Conservation (phyloP, 2,888 invertebrate genomes). For the Meiosimyza decipiens region DNA sequence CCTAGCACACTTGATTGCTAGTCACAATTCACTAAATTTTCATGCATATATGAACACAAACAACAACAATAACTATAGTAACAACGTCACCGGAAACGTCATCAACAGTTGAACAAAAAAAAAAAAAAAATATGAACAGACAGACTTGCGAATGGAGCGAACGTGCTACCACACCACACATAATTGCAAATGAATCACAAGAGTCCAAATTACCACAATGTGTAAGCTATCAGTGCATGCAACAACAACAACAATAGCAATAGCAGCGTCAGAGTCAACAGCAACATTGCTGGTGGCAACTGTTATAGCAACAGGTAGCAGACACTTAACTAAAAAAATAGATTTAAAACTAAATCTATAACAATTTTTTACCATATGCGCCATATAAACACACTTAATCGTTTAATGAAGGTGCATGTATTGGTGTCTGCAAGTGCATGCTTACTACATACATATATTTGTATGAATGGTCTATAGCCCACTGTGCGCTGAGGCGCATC, state of each 20-base stretch:
- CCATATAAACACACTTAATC: background rate
- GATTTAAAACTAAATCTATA: background rate
- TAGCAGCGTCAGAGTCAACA: conserved; percentile 6
- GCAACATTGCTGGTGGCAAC: background rate
- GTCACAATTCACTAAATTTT: conserved; percentile 17
- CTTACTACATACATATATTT: background rate
- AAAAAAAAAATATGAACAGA: background rate
- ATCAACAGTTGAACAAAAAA: background rate
- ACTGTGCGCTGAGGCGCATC: conserved; percentile 10
- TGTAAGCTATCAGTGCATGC: conserved; percentile 32
- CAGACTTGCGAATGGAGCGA: background rate
- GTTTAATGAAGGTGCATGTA: background rate
- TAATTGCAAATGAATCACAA: conserved; percentile 13
- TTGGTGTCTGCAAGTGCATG: conserved; percentile 1
- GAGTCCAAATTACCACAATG: conserved; percentile 27
- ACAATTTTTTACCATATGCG: background rate
- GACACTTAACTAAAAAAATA: background rate
- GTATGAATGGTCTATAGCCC: conserved; percentile 1
- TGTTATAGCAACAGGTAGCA: conserved; percentile 5
- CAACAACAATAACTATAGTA: background rate
- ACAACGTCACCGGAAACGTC: conserved; percentile 19
- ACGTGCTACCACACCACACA: background rate
- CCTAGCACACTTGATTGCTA: background rate
- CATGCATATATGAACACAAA: conserved; percentile 21
- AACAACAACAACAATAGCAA: conserved; percentile 3